Conservation (phyloP, 2,888 invertebrate genomes). For the Drosophila yooni region DNA sequence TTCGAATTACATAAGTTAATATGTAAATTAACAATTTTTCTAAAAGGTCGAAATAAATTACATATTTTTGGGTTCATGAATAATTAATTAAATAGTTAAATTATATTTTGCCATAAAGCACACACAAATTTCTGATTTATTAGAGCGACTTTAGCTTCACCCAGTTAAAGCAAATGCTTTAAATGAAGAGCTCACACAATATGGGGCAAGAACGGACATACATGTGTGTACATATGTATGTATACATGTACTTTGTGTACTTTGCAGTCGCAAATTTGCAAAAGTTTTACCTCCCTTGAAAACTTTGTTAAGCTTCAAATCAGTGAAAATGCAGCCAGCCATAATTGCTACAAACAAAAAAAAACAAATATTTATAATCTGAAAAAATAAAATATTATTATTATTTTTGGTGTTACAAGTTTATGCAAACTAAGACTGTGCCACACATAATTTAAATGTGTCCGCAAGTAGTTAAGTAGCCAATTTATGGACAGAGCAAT, state of each 20-base stretch:
- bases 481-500: conserved; percentile 42
- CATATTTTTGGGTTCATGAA: neutral
- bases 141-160: neutral
- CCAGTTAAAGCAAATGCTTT: neutral
- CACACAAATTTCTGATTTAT: neutral
- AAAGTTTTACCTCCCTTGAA: conserved; percentile 10
- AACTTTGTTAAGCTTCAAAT: conserved; percentile 45
- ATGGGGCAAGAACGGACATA: neutral
- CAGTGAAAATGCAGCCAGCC: conserved; percentile 38
- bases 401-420: neutral
- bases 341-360: neutral
- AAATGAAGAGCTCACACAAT: neutral
- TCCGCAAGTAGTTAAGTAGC: conserved; percentile 44
- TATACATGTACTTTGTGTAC: neutral
- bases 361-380: conserved; percentile 22
- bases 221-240: neutral
- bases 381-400: conserved; percentile 4
- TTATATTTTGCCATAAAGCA: neutral
- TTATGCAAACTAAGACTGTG: conserved; percentile 33
- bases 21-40: neutral
- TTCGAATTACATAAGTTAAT: neutral
- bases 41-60: neutral
- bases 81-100: neutral
- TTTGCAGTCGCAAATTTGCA: conserved; percentile 1
- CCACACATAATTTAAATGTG: conserved; percentile 5